A percentile compares a stretch with the other conserved stretches of the same genome.
Conservation (phyloP, 2,888 invertebrate species). For the Latheticus oryzae region DNA sequence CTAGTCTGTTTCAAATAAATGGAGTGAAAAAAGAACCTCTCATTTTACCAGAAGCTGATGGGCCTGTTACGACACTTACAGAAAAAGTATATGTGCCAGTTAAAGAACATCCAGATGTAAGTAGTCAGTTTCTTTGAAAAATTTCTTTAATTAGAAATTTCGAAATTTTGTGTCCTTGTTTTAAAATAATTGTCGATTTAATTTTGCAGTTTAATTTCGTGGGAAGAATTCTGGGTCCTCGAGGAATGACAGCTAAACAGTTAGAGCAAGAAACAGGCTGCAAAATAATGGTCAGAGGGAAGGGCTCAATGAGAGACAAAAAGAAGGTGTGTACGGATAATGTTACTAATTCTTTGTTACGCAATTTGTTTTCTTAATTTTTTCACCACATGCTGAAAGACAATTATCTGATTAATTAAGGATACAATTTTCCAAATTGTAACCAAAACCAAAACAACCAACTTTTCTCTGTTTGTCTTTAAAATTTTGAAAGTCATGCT, state of each 20-base stretch:
- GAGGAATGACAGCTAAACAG: slow-evolving; percentile 99
- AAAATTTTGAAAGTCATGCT: slow-evolving; percentile 37
- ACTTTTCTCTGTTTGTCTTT: slow-evolving; percentile 9
- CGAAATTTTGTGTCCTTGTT: not conserved
- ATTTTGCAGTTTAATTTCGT: slow-evolving; percentile 98
- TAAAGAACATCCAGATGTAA: slow-evolving; percentile 99
- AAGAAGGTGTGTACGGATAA: slow-evolving; percentile 85
- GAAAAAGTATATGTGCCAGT: slow-evolving; percentile 99
- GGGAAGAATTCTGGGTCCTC: slow-evolving; percentile 98
- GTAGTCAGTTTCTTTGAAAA: too few relatives aligned
- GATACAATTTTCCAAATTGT: slow-evolving; percentile 12
- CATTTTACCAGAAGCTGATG: slow-evolving; percentile 90
- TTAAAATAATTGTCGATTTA: slow-evolving; percentile 1
- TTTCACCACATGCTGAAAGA: slow-evolving; percentile 13
- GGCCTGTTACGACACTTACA: slow-evolving; percentile 90
- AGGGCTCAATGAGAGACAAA: slow-evolving; percentile 99
- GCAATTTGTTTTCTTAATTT: slow-evolving; percentile 19
- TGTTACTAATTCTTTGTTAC: slow-evolving; percentile 42
- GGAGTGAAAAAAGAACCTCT: slow-evolving; percentile 95
- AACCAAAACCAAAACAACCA: slow-evolving; percentile 6
- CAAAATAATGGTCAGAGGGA: slow-evolving; percentile 99
- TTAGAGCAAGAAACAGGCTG: slow-evolving; percentile 99
- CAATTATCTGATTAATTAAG: slow-evolving; percentile 21
- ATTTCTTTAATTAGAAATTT: slow-evolving; percentile 1
- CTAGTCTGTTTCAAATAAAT: slow-evolving; percentile 98